Conservation (phyloP, 35 echinoderm and acorn worm species). For the Heliocidaris tuberculata region DNA sequence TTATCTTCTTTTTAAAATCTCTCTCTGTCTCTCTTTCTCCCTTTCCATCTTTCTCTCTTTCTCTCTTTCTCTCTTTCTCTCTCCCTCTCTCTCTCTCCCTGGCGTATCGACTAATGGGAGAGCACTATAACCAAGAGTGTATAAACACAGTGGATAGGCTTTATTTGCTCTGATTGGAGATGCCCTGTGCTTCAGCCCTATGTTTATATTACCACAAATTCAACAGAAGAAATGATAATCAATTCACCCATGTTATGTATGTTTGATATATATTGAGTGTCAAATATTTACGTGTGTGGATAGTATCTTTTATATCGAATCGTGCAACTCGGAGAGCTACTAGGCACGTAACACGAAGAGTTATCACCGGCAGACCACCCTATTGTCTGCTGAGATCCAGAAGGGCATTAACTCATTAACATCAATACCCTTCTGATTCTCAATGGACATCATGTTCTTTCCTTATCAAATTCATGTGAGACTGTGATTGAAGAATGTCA, state of each 20-base stretch:
- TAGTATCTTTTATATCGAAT: not conserved
- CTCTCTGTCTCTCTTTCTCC: too few species aligned
- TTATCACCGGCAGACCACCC: not conserved
- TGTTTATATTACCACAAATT: not conserved
- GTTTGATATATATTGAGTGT: not conserved
- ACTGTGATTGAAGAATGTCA: too few species aligned
- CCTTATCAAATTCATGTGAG: too few species aligned
- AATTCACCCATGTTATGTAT: not conserved
- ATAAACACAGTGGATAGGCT: not conserved
- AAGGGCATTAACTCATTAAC: too few species aligned
- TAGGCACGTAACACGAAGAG: not conserved
- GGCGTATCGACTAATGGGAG: not conserved
- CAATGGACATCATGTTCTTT: too few species aligned
- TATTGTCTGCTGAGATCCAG: not conserved
- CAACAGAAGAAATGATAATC: not conserved
- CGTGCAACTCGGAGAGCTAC: not conserved
- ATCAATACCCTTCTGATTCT: too few species aligned
- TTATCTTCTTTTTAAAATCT: too few species aligned
- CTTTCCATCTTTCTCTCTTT: not conserved
- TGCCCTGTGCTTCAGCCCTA: not conserved
- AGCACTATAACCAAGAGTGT: not conserved
- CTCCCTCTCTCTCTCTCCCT: not conserved
- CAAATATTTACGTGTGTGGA: not conserved
- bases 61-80: not conserved
- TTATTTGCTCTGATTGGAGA: not conserved